Base-by-base conservation (phyloP, 1,140 invertebrate species). In the Cherax quadricarinatus region DNA sequence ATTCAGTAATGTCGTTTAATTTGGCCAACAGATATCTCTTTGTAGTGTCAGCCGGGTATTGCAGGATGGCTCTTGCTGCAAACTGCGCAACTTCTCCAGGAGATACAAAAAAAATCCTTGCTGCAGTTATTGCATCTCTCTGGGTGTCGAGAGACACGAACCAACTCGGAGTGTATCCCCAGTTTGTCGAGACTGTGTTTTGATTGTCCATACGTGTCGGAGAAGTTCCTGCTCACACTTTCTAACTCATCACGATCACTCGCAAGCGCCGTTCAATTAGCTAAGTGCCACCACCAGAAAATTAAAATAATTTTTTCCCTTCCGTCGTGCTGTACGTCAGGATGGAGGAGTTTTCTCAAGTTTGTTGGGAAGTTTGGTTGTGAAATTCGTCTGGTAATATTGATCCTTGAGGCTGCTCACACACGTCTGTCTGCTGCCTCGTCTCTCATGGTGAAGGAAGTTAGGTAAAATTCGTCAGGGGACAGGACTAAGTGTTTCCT, bases 231-330 rank as follows among this genome's bases (percentile, higher is more conserved):
- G 48, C 53, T 10, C 53, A 24, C 80, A 21, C 30, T 57, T 70
- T 60, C 48, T 53, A 16, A 14, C 24, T 14, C 48, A n/a, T 62
- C 82, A 16, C 24, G 82, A 84, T 84, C 82, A 84, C 16, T 84
- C 62, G 82, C 82, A 84, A 60, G 53, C 53, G 82, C 24, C 53
- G 24, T 84, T 84, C 82, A 84, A 57, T 84, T 84, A 84, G 82
- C 21, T 57, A 84, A 84, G 82, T 84, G 82, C 51, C 82, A 60
- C 53, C 57, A 60, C 82, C 82, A 84, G 82, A 84, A 84, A 84
- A 84, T 84, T 84, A 84, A 53, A 84, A 84, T 84, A 57, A 84
- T 12, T 60, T 84, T 84, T 48, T n/a, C 24, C 62, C 53, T 62
- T 62, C 53, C 82, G 7, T 24, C 18, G 80, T 62, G 53, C 82